Percentiles rank a stretch among this genome's conserved stretches.
Conservation (phyloP, 2,797 vertebrate species). For the Lacerta bilineata region DNA sequence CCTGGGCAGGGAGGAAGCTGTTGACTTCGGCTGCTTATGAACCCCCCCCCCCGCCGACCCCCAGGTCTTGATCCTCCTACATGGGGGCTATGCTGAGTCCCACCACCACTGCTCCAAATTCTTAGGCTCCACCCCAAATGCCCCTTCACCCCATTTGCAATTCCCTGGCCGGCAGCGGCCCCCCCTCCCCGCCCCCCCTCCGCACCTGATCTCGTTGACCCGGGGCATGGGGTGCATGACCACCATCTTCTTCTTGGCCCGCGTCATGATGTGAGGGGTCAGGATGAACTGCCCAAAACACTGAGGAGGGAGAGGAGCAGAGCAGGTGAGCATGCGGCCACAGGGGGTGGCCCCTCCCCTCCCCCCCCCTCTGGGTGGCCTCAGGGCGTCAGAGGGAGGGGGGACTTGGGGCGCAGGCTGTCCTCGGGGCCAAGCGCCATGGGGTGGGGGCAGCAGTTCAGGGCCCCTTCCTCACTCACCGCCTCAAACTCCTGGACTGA, state of each 20-base stretch:
- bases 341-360: background rate
- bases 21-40: background rate
- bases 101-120: no score
- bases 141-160: background rate
- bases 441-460: no score
- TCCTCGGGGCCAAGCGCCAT: no score
- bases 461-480: slow-evolving; percentile 78
- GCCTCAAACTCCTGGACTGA: slow-evolving; percentile 89
- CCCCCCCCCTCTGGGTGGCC: no score
- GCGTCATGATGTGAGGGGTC: slow-evolving; percentile 97
- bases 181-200: fast-evolving
- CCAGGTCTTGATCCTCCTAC: background rate
- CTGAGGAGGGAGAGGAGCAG: slow-evolving; percentile 70
- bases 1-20: background rate
- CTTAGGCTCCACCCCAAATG: background rate
- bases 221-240: slow-evolving; percentile 98
- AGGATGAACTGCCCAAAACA: slow-evolving; percentile 97
- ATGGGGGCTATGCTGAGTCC: background rate
- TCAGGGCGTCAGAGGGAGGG: no score
- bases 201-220: slow-evolving; percentile 96
- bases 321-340: background rate
- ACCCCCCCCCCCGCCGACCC: no score
- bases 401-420: no score
- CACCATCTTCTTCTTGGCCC: slow-evolving; percentile 97
- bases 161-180: background rate